These are phyloP conservation scores for Chelonus insularis DNA, from an alignment of 1,140 invertebrate species.

Conservation along the genomic window DNA sequence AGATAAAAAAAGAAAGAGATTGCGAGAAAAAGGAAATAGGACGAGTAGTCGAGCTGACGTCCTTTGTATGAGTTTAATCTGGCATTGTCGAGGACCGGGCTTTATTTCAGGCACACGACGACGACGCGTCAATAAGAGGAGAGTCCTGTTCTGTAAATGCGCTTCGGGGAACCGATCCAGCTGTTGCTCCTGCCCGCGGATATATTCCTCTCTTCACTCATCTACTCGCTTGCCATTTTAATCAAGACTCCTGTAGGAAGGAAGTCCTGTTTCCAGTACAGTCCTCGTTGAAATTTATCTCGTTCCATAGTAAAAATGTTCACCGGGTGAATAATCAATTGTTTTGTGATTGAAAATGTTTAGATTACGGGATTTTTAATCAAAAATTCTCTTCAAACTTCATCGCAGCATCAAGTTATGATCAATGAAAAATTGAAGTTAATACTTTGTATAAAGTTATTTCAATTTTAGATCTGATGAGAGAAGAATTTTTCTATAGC, in stretches of 20 bases:
- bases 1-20: constrained; percentile 3
- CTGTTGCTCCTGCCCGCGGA: constrained; percentile 49
- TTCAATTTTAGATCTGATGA: too few species aligned
- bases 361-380: too few species aligned
- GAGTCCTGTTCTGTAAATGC: constrained; percentile 59
- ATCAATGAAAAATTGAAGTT: too few species aligned
- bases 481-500: too few species aligned
- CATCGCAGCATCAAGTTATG: too few species aligned
- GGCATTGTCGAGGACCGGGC: constrained; percentile 53
- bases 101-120: constrained; percentile 25
- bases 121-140: constrained; percentile 57
- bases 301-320: too few species aligned
- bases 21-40: neutral
- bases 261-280: constrained; percentile 34
- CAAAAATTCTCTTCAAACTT: too few species aligned
- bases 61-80: constrained; percentile 59
- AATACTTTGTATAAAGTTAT: too few species aligned
- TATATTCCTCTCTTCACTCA: constrained; percentile 37
- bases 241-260: constrained; percentile 48
- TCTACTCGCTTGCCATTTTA: constrained; percentile 56
- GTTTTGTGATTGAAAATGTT: too few species aligned
- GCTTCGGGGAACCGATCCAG: constrained; percentile 60
- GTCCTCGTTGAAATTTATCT: constrained; percentile 36
- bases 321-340: neutral
- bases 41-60: constrained; percentile 14